phyloP scores from a whole-genome alignment of 2,888 invertebrate genomes.

The Athalia rosae region DNA sequence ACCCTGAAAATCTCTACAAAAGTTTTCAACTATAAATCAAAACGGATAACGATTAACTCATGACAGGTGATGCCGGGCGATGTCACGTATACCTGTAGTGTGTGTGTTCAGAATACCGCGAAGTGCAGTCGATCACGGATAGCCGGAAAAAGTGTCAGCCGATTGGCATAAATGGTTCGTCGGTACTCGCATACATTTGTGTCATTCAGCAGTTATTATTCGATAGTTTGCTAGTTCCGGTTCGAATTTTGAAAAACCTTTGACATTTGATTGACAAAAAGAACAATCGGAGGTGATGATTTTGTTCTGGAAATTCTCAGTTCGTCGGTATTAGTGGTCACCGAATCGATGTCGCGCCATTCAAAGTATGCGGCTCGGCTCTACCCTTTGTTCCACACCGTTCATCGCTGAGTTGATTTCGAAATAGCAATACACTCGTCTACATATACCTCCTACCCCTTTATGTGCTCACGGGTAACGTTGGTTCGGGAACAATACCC shows the following conservation, averaged over 20 bases:
- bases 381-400: too few species aligned
- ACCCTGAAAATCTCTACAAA: conserved; percentile 23
- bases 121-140: conserved; percentile 9
- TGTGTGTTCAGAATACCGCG: background rate
- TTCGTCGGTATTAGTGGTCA: too few species aligned
- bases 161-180: background rate
- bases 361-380: too few species aligned
- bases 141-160: background rate
- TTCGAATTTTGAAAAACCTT: too few species aligned
- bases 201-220: background rate
- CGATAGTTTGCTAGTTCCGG: too few species aligned
- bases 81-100: background rate
- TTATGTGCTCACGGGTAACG: background rate
- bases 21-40: conserved; percentile 33
- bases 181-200: background rate
- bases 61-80: conserved; percentile 22
- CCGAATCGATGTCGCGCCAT: too few species aligned
- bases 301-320: too few species aligned
- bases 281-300: too few species aligned
- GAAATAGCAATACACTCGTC: too few species aligned
- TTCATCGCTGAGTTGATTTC: too few species aligned
- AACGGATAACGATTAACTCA: conserved; percentile 8
- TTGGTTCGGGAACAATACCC: background rate
- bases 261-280: too few species aligned
- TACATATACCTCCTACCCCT: too few species aligned